Conservation (phyloP, 2,113 vertebrate genomes). For the Stigmatopora argus region DNA sequence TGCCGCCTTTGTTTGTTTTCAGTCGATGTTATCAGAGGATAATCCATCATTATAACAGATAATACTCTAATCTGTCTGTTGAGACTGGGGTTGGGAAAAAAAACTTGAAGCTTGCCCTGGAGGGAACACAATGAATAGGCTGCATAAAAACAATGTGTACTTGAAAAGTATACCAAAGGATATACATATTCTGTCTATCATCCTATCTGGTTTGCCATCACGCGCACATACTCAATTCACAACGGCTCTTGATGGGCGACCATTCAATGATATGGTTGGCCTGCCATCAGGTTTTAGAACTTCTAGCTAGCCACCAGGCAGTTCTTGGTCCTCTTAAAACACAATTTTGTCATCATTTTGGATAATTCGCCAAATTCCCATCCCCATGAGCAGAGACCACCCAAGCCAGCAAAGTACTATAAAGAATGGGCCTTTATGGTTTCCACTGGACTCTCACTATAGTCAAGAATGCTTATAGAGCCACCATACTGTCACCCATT, state of each 20-base stretch:
- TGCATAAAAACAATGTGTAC: not conserved
- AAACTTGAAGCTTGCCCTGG: not conserved
- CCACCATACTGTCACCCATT: slow-evolving; percentile 34
- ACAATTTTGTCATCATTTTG: slow-evolving; percentile 1
- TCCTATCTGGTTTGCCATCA: not conserved
- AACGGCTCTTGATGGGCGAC: not conserved
- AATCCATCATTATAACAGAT: slow-evolving; percentile 12
- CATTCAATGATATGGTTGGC: not conserved
- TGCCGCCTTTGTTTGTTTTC: slow-evolving; percentile 8
- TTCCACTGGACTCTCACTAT: slow-evolving; percentile 19
- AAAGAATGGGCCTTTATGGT: slow-evolving; percentile 8
- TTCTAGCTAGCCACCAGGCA: not conserved
- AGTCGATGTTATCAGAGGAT: slow-evolving; percentile 1
- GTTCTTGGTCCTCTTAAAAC: not conserved
- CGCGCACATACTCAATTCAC: not conserved
- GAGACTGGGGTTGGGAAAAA: not conserved
- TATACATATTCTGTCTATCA: not conserved
- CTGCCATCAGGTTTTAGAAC: not conserved
- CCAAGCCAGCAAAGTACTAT: slow-evolving; percentile 13
- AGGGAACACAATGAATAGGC: not conserved
- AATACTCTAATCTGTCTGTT: slow-evolving; percentile 6
- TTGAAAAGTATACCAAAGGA: not conserved
- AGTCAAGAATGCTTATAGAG: slow-evolving; percentile 35
- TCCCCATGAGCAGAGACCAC: slow-evolving; percentile 24
- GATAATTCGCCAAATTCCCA: not conserved